Evolutionary conservation across 2,797 vertebrate species (phyloP), one percentile per base, ranked within the genome.

Genomic region (Caiman crocodilus): DNA sequence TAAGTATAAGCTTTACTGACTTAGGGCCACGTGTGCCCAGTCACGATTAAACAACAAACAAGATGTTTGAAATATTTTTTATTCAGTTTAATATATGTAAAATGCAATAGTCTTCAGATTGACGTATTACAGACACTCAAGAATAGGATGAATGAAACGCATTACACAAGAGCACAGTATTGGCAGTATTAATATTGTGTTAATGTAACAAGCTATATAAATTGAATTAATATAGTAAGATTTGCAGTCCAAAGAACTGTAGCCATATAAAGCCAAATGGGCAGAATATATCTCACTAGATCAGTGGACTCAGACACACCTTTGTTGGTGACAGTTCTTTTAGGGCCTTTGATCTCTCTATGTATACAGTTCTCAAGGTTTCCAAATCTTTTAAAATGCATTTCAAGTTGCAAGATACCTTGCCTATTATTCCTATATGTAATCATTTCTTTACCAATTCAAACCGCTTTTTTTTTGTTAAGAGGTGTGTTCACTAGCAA

Each of bases 391-490:
- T 90, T 91, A 65, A 94, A 84, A 84, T 91, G 69, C 69, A 32
- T 56, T 86, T 0, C 21, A 85, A 76, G 76, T 87, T 90, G 67
- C 83, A 64, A 84, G 90, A 25, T 85, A 79, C 74, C 76, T 90
- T 67, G 89, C n/a, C n/a, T 84, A 90, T 94, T 82, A 14, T 4
- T 93, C 35, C 60, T 78, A 4, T 35, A 85, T 90, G 61, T 50
- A 79, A 14, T 88, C 81, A 84, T 85, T 79, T 91, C 79, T 57
- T 93, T 96, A 87, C 75, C 77, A 93, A 89, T 82, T 91, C 79
- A 87, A 93, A 81, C 60, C 91, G 90, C 95, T 93, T 91, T 32
- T 88, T 88, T 93, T 61, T 93, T 93, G 84, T 84, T 96, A 88
- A 89, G 81, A 88, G 55, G 7, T 88, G 58, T 90, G 81, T 84